Evolutionary conservation across 2,113 vertebrate genomes (phyloP), one percentile per base, ranked within the genome.

Genomic region (Strigops habroptila): DNA sequence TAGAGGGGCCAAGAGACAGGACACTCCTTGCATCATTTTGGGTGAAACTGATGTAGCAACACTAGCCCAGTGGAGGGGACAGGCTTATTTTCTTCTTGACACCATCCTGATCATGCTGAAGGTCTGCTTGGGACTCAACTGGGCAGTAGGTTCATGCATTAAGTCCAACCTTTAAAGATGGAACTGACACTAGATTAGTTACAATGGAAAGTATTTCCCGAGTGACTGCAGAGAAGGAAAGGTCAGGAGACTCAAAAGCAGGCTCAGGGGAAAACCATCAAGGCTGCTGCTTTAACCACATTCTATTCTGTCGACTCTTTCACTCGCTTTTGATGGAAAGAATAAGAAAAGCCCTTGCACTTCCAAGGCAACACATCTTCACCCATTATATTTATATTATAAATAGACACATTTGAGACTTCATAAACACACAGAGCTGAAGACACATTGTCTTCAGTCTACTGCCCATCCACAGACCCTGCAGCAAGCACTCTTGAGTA

Each of bases 241-340:
- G 86, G 73, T 93, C 94, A 95, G 86, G 86, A 96, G 88, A 90
- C 92, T 96, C 79, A 89, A 88, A 97, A 93, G 92, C 77, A 91
- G 70, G 59, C 91, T 92, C 91, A 69, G 74, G 93, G 92, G 91
- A 93, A 89, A 91, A 90, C 86, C 81, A 90, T 84, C 83, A 93
- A 95, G 92, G 86, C 88, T 95, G 67, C 78, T 67, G 75, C 94
- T 95, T 92, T 90, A 93, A 92, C 93, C 93, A 93, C 82, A 83
- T 83, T 90, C 91, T 70, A 19, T 95, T 91, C 93, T 81, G 89
- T 85, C 15, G 0, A 79, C 93, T 93, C 88, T 86, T 90, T 90
- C 82, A n/a, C 67, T 87, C 2, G 30, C 17, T 78, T 96, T 92
- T 92, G 91, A 96, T 77, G 92, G 37, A 73, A 28, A 94, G 69